Evolutionary conservation across 2,888 invertebrate species (phyloP).

Genomic region (Seladonia tumulorum): DNA sequence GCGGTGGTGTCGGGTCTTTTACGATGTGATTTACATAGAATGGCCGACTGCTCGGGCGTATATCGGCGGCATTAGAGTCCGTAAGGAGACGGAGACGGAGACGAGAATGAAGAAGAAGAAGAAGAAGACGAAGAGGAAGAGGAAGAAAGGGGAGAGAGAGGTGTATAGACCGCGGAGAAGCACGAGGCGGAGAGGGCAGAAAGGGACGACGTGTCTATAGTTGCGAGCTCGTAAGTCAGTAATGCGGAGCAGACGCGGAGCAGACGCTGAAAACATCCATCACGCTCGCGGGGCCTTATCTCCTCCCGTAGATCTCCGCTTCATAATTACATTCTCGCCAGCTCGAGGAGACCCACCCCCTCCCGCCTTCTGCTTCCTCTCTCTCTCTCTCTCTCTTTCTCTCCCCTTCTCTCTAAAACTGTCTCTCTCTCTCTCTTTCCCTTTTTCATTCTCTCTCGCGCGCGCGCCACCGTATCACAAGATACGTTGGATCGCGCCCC

Average conservation of each 20-base stretch:
- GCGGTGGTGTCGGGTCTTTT: constrained; percentile 79
- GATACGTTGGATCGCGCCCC: constrained; percentile 43
- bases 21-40: constrained; percentile 82
- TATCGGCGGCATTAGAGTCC: constrained; percentile 74
- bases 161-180: constrained; percentile 38
- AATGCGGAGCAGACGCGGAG: constrained; percentile 83
- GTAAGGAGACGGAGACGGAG: constrained; percentile 65
- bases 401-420: neutral
- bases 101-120: constrained; percentile 38
- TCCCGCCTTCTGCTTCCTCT: constrained; percentile 18
- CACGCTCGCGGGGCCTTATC: constrained; percentile 81
- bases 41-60: constrained; percentile 74
- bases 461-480: constrained; percentile 53
- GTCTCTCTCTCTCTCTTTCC: constrained; percentile 10
- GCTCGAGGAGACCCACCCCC: constrained; percentile 63
- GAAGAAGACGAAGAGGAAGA: constrained; percentile 28
- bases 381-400: neutral
- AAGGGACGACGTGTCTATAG: constrained; percentile 69
- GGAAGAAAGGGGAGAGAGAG: constrained; percentile 46
- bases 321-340: constrained; percentile 83
- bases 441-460: neutral
- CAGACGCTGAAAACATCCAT: constrained; percentile 84
- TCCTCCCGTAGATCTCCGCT: constrained; percentile 81
- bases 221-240: constrained; percentile 78
- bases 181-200: constrained; percentile 37